Base-by-base conservation (phyloP, 2,797 vertebrate species). In the Chlorospingus semifuscus region DNA sequence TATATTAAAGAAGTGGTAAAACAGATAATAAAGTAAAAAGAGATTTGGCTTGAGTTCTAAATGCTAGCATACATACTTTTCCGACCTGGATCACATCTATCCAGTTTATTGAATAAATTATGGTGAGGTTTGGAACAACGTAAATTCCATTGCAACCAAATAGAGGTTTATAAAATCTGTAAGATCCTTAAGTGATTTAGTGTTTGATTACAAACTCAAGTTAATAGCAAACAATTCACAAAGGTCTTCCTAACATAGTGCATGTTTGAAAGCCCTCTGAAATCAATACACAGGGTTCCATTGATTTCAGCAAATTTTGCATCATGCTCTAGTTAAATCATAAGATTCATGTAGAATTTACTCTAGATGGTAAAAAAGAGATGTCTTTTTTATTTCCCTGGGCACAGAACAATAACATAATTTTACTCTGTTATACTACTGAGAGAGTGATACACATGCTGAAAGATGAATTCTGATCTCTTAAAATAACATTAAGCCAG, bases 381-480 rank as follows among this genome's bases (percentile, higher is more conserved):
- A 65, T 78, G 19, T 29, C 14, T 24, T 68, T 86, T 95, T 89
- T 80, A 81, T 94, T 94, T 95, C 37, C 49, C 53, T 55, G 39
- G 56, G 29, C 60, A 44, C 9, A 59, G 64, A 83, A 53, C 21
- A 91, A 82, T 74, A 93, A 78, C 66, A 69, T 39, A 11, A 29
- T 88, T 78, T 91, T 95, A 77, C 61, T 94, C 21, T 18, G 20
- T 93, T 97, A 19, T 23, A 41, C 53, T 85, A 32, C 41, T 76
- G 65, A 83, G 55, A 36, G 21, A 87, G 50, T 55, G 72, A 88
- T 94, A 37, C 21, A 88, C 77, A 95, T 30, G 12, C 39, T 56
- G 75, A 82, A 96, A 94, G 81, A 95, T 90, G 65, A 83, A 76
- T 34, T 87, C 72, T 92, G 91, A 37, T 91, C 66, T 90, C 82